Conservation (phyloP, 2,113 vertebrate species). For the Parotia lawesii region DNA sequence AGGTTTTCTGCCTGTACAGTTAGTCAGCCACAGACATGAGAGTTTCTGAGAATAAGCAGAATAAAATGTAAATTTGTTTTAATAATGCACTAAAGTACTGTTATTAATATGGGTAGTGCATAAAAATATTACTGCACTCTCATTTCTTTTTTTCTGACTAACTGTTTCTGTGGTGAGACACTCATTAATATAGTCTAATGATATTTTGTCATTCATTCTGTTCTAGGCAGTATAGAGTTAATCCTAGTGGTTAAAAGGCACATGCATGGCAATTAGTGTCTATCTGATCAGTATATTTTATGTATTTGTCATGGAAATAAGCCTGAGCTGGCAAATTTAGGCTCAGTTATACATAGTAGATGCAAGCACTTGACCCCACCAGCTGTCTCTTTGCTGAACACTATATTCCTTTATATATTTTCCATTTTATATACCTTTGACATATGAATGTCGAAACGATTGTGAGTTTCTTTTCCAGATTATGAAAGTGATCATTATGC, state of each 20-base stretch:
- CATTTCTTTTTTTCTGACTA: neutral
- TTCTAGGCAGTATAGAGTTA: neutral
- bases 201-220: neutral
- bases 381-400: neutral
- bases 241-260: neutral
- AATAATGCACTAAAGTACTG: neutral
- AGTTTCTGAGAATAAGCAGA: neutral
- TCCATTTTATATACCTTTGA: neutral
- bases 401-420: neutral
- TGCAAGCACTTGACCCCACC: neutral
- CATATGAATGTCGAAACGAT: neutral
- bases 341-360: neutral
- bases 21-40: rapidly evolving
- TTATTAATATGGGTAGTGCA: neutral
- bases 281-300: neutral
- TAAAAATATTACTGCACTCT: neutral
- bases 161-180: neutral
- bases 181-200: neutral
- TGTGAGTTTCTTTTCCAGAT: neutral
- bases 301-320: neutral
- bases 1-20: neutral
- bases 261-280: neutral
- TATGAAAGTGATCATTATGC: neutral
- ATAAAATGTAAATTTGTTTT: neutral
- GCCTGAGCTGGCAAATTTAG: neutral